These are phyloP conservation scores for Ammodytes dubius DNA, from an alignment of 2,113 vertebrate genomes.

Conservation along the genomic window DNA sequence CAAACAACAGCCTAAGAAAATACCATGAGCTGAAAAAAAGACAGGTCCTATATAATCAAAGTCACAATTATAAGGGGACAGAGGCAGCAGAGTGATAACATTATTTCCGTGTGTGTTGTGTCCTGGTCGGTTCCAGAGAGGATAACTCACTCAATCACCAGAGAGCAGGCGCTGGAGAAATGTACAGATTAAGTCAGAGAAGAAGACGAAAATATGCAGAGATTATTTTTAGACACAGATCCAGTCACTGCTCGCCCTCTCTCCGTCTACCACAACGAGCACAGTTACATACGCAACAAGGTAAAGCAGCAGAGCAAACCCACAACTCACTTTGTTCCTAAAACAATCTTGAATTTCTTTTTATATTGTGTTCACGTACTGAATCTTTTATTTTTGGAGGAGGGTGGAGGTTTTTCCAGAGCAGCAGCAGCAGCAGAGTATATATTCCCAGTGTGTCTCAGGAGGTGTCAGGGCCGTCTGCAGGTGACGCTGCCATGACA, in stretches of 20 bases:
- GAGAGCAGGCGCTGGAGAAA: constrained; percentile 46
- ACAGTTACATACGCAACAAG: constrained; percentile 1
- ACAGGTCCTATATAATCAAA: background rate
- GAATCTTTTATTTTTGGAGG: background rate
- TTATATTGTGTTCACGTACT: constrained; percentile 13
- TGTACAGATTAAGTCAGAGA: constrained; percentile 58
- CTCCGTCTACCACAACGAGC: background rate
- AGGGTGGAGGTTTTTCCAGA: constrained; percentile 7
- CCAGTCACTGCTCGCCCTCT: constrained; percentile 2
- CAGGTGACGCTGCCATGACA: constrained; percentile 61
- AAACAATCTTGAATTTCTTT: constrained; percentile 9
- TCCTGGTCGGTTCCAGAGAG: constrained; percentile 22
- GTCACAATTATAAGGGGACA: background rate
- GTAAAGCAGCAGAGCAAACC: background rate
- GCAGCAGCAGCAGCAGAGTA: constrained; percentile 19
- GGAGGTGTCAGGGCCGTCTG: constrained; percentile 55
- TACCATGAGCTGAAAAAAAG: background rate
- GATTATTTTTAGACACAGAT: constrained; percentile 73
- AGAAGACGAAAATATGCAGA: constrained; percentile 11
- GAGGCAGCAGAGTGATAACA: constrained; percentile 12
- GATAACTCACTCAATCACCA: constrained; percentile 17
- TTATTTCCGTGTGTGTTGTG: background rate
- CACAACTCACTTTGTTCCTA: background rate
- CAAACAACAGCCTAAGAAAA: background rate
- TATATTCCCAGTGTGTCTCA: constrained; percentile 43